phyloP scores from a whole-genome alignment of 1,140 invertebrate genomes.

The Kradibia gibbosae region DNA sequence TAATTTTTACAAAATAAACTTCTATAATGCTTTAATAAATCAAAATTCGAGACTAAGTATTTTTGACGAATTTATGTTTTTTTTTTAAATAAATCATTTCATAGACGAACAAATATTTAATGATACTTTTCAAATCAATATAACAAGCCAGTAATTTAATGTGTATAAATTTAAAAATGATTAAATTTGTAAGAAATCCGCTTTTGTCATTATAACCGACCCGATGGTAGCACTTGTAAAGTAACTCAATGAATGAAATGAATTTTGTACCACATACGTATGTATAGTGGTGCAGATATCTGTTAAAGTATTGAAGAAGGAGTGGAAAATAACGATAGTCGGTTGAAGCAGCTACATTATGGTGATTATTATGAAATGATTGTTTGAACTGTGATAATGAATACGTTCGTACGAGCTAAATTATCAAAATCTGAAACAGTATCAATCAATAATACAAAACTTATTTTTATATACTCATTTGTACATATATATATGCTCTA shows the following conservation, averaged over 20 bases:
- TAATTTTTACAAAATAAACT: background rate
- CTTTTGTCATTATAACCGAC: background rate
- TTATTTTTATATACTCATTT: no score
- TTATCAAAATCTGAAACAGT: background rate
- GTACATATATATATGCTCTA: no score
- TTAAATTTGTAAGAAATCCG: background rate
- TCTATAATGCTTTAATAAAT: background rate
- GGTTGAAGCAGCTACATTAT: background rate
- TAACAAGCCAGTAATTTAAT: background rate
- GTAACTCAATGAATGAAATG: background rate
- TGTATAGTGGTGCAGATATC: background rate
- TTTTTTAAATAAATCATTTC: no score
- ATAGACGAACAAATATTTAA: background rate
- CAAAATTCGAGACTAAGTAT: background rate
- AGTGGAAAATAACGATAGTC: constrained; percentile 1
- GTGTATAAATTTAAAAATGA: no score
- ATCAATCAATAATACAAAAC: no score
- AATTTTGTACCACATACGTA: background rate
- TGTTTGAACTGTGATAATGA: background rate
- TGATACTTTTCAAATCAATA: background rate
- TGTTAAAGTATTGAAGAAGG: background rate
- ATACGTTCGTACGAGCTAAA: background rate
- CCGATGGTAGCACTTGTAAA: background rate
- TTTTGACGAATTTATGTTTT: background rate
- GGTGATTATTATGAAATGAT: constrained; percentile 14